Percentiles rank a stretch among this genome's conserved stretches.
phyloP scores from a whole-genome alignment of 2,797 vertebrate genomes.

The Pyrocephalus nanus region DNA sequence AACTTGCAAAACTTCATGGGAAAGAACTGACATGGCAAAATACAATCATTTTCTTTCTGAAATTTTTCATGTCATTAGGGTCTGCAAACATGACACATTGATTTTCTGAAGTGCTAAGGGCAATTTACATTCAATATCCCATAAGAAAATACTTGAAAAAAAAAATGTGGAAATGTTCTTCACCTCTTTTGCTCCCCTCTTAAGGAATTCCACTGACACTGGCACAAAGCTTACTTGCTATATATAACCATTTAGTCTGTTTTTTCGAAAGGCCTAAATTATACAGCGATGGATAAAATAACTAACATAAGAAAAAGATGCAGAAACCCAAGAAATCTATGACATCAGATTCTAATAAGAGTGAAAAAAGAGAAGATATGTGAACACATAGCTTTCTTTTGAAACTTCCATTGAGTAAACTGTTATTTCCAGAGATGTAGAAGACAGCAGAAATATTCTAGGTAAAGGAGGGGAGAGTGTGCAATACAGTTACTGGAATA shows the following conservation, averaged over 20 bases:
- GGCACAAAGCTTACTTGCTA: fast-evolving
- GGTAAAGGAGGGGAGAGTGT: background rate
- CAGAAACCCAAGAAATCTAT: background rate
- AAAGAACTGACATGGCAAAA: background rate
- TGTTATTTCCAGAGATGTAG: background rate
- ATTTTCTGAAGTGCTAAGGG: background rate
- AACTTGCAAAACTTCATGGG: background rate
- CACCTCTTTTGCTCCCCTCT: background rate
- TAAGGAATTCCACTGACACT: background rate
- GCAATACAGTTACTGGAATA: background rate
- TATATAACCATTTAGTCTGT: background rate
- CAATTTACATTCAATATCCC: background rate
- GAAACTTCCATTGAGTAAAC: background rate
- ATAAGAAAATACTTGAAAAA: background rate
- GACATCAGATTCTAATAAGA: background rate
- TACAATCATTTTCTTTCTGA: background rate
- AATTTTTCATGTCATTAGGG: background rate
- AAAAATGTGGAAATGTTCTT: background rate
- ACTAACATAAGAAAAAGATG: background rate
- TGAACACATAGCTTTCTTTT: background rate
- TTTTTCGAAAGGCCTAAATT: background rate
- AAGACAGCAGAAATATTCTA: background rate
- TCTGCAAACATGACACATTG: background rate
- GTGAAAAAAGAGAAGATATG: background rate
- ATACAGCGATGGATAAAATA: background rate